These are phyloP conservation scores for Manacus vitellinus DNA, from an alignment of 2,113 vertebrate species.

Conservation along the genomic window DNA sequence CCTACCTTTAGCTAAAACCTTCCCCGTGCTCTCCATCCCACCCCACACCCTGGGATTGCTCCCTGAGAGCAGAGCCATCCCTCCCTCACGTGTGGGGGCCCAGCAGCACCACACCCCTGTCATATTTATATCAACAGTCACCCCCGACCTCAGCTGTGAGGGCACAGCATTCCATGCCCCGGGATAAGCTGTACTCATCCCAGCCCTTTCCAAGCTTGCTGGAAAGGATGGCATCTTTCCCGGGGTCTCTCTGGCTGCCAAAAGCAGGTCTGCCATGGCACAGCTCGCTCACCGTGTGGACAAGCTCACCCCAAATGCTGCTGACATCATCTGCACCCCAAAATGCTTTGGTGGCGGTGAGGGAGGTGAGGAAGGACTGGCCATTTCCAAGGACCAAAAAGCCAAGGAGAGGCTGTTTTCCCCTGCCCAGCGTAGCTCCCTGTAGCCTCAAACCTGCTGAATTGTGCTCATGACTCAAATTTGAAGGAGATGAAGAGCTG, in stretches of 20 bases:
- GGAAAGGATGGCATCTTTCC: background rate
- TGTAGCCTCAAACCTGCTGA: background rate
- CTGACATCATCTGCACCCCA: background rate
- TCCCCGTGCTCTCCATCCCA: background rate
- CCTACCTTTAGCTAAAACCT: background rate
- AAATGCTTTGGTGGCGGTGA: background rate
- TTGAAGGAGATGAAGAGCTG: background rate
- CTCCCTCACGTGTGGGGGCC: background rate
- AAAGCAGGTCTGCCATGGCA: background rate
- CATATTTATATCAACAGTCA: background rate
- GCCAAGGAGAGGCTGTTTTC: background rate
- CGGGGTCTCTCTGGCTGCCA: background rate
- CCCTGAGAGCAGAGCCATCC: background rate
- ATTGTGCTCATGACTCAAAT: background rate
- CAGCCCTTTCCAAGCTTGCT: background rate
- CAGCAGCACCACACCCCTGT: rapidly evolving
- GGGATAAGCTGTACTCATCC: background rate
- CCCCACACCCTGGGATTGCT: background rate
- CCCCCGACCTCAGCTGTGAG: rapidly evolving
- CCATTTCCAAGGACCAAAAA: background rate
- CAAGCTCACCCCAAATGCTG: background rate
- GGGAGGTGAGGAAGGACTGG: rapidly evolving
- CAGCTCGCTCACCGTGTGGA: background rate
- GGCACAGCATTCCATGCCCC: rapidly evolving
- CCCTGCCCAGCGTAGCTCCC: background rate